phyloP scores from a whole-genome alignment of 2,888 invertebrate species.

The Operophtera brumata region DNA sequence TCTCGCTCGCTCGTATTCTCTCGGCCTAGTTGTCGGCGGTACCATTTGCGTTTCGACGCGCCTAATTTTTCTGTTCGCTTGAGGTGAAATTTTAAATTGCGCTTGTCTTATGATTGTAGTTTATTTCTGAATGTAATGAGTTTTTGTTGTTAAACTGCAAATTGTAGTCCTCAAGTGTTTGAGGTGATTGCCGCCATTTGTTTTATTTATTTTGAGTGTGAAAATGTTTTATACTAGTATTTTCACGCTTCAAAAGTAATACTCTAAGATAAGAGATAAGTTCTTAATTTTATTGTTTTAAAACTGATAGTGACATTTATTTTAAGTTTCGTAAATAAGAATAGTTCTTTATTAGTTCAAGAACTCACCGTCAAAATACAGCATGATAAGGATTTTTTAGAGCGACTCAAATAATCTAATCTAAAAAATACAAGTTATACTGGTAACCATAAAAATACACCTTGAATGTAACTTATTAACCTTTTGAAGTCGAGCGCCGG shows the following conservation, averaged over 20 bases:
- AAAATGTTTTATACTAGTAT: not conserved
- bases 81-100: slow-evolving; percentile 24
- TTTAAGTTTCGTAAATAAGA: too few relatives aligned
- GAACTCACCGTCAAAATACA: too few relatives aligned
- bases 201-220: not conserved
- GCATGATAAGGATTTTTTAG: too few relatives aligned
- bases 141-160: slow-evolving; percentile 13
- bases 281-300: too few relatives aligned
- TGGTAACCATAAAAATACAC: not conserved
- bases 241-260: not conserved
- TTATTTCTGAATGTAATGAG: slow-evolving; percentile 18
- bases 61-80: slow-evolving; percentile 22
- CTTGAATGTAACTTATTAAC: slow-evolving; percentile 1
- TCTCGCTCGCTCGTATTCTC: slow-evolving; percentile 4
- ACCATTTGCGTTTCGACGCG: slow-evolving; percentile 31
- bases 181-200: slow-evolving; percentile 9
- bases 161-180: slow-evolving; percentile 7
- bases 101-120: slow-evolving; percentile 8
- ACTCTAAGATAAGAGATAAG: not conserved
- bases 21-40: not conserved
- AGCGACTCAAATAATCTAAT: too few relatives aligned
- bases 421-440: too few relatives aligned
- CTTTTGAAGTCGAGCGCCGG: slow-evolving; percentile 1
- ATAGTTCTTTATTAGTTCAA: too few relatives aligned
- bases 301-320: too few relatives aligned